Base-by-base conservation (phyloP, 2,113 vertebrate genomes). In the Heptranchias perlo region DNA sequence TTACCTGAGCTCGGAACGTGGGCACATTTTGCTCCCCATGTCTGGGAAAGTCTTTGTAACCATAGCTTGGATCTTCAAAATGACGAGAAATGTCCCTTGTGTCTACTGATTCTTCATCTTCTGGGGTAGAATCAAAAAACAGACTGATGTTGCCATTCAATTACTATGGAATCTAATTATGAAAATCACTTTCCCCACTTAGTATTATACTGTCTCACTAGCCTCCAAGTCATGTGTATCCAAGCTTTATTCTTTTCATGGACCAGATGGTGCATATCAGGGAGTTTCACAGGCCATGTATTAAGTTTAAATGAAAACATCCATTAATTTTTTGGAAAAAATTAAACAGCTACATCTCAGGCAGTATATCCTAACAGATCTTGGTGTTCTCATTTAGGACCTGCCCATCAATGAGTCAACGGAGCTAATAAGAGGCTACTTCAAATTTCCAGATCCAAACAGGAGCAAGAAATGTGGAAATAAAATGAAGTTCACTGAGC, bases 31-130 rank as follows among this genome's bases (percentile, higher is more conserved):
- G 99, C 97, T 99, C 98, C 62, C 99, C 99, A 0, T 99, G 98
- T 95, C 99, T 98, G 96, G 99, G 99, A 97, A 99, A 99, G 97
- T 99, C 99, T 96, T 99, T 99, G 97, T 99, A 99, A 96, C 99
- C 99, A 4, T 99, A 99, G 97, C 98, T 99, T 96, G 99, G 98
- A 96, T 99, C 99, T 97, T 99, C 99, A 96, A 99, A 99, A 97
- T 99, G 99, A 44, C 98, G 98, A 84, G 99, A 99, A 78, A 99
- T 98, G 3, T 99, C 99, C 96, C 98, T 98, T 64, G 98, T 98
- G 23, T 98, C 98, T 96, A 98, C 97, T 0, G 97, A 97, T 96
- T 99, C 99, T 97, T 99, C 99, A 54, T 99, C 98, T 96, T 99
- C 99, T 96, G 97, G 96, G 96, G 96, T 89, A 52, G 13, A 93